A percentile compares a stretch with the other conserved stretches of the same genome.
phyloP scores from a whole-genome alignment of 2,113 vertebrate species.

The Apaloderma vittatum region DNA sequence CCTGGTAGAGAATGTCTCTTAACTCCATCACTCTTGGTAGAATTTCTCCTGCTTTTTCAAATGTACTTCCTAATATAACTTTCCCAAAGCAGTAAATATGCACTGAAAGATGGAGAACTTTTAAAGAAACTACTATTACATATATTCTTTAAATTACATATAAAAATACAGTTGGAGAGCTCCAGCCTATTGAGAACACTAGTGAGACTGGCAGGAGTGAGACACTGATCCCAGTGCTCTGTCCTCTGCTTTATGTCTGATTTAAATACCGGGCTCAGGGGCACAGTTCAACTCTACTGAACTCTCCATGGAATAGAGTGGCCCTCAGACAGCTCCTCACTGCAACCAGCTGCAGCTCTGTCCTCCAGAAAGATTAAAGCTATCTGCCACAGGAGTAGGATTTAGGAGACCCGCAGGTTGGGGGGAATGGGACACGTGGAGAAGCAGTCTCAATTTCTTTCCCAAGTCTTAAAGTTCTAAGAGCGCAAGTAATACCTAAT shows the following conservation, averaged over 20 bases:
- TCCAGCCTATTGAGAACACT: neutral
- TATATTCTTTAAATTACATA: neutral
- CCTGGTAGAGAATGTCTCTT: neutral
- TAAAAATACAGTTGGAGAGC: neutral
- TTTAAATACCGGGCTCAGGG: neutral
- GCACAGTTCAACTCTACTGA: neutral
- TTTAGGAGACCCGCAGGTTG: neutral
- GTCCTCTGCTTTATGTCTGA: neutral
- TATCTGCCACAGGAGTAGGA: neutral
- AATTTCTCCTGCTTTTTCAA: neutral
- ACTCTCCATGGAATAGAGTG: neutral
- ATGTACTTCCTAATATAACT: neutral
- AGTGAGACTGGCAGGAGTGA: neutral
- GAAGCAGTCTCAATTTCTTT: neutral
- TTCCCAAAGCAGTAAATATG: neutral
- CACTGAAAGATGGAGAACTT: neutral
- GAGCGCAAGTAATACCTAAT: neutral
- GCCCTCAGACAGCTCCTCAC: neutral
- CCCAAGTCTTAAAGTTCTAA: neutral
- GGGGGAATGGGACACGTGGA: neutral
- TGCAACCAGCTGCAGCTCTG: neutral
- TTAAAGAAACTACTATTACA: neutral
- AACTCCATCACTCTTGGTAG: neutral
- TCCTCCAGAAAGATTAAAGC: neutral
- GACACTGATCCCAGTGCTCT: neutral